phyloP scores from a whole-genome alignment of 2,113 vertebrate species.

The Condylura cristata region DNA sequence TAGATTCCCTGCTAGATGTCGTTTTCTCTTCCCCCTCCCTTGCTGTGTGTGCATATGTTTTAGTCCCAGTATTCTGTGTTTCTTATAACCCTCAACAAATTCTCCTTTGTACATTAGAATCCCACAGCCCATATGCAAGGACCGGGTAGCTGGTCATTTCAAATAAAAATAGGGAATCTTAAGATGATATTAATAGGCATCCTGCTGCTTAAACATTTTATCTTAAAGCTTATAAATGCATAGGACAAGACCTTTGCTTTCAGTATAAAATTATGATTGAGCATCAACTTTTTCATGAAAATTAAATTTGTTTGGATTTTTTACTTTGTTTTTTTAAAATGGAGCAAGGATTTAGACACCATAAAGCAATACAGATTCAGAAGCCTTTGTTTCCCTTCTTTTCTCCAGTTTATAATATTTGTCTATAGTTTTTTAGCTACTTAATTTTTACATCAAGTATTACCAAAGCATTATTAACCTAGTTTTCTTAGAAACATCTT shows the following conservation, averaged over 20 bases:
- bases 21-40: too few species aligned
- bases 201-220: neutral
- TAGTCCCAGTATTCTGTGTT: neutral
- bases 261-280: neutral
- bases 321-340: conserved; percentile 50
- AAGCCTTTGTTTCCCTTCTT: neutral
- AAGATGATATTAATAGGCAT: neutral
- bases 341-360: neutral
- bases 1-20: neutral
- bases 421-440: neutral
- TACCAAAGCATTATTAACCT: conserved; percentile 1
- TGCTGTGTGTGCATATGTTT: neutral
- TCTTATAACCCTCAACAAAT: neutral
- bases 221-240: neutral
- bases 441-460: neutral
- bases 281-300: neutral
- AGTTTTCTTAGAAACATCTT: conserved; percentile 1
- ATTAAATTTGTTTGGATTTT: conserved; percentile 37
- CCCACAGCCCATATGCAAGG: neutral
- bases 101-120: neutral
- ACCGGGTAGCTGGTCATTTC: neutral
- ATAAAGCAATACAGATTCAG: neutral
- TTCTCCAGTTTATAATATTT: neutral
- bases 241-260: neutral
- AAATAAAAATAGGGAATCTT: conserved; percentile 2